Percentiles rank a stretch among this genome's conserved stretches.
Conservation (phyloP, 2,888 invertebrate species). For the Drosophila rellima region DNA sequence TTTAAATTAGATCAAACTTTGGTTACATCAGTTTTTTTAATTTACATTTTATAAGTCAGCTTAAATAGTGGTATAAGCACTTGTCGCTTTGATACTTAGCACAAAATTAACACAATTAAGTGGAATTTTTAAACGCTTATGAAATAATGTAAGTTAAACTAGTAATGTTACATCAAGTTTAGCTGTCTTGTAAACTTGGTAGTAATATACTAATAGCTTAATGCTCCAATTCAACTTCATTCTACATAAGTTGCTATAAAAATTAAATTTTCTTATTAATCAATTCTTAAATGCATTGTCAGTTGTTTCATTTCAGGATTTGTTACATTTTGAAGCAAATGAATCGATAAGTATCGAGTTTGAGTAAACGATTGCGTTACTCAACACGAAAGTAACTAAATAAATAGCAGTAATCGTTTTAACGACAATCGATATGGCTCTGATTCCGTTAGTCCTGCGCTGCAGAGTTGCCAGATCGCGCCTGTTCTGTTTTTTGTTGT, state of each 20-base stretch:
- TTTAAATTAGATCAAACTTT: too few relatives aligned
- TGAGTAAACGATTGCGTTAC: neutral
- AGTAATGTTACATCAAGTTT: too few relatives aligned
- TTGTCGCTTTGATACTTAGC: too few relatives aligned
- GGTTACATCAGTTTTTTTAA: too few relatives aligned
- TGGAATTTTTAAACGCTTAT: too few relatives aligned
- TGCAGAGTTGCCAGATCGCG: neutral
- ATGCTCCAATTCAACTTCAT: neutral
- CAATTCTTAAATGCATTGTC: neutral
- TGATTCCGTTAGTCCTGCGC: slow-evolving; percentile 1
- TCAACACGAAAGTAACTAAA: neutral
- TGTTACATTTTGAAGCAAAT: neutral
- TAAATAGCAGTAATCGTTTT: neutral
- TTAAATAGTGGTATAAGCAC: too few relatives aligned
- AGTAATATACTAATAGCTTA: neutral
- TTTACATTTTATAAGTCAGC: too few relatives aligned
- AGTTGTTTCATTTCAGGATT: neutral
- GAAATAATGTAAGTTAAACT: too few relatives aligned
- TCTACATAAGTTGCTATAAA: too few relatives aligned
- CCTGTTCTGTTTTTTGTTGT: neutral
- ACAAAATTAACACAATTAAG: too few relatives aligned
- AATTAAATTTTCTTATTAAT: neutral
- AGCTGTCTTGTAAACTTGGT: neutral
- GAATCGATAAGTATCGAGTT: neutral
- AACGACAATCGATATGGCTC: neutral